Percentiles rank a stretch among this genome's conserved stretches.
Conservation (phyloP, 2,888 invertebrate species). For the Chrysolina americana region DNA sequence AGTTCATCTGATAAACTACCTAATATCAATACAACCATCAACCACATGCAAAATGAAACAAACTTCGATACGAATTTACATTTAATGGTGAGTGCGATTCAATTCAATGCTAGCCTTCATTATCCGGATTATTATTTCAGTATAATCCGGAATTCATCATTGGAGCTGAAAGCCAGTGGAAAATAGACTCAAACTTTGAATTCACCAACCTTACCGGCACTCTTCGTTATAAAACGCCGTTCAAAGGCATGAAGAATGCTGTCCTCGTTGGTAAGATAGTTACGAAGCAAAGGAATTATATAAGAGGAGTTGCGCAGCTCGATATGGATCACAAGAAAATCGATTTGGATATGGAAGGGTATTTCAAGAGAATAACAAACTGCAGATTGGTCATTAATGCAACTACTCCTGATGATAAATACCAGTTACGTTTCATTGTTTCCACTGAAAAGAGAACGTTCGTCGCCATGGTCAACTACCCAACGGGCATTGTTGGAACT, state of each 20-base stretch:
- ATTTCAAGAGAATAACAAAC: constrained; percentile 77
- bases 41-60: constrained; percentile 72
- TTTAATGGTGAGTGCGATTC: constrained; percentile 68
- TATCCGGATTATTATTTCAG: constrained; percentile 66
- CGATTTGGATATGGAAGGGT: constrained; percentile 77
- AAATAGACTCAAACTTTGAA: constrained; percentile 71
- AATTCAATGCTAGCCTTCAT: neutral
- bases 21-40: constrained; percentile 72
- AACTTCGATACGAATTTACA: constrained; percentile 71
- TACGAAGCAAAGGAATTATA: constrained; percentile 75
- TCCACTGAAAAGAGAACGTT: constrained; percentile 80
- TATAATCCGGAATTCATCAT: constrained; percentile 79
- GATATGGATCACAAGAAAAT: constrained; percentile 81
- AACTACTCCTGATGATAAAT: constrained; percentile 81
- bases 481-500: constrained; percentile 78
- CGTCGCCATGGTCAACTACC: constrained; percentile 81
- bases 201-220: constrained; percentile 79
- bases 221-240: constrained; percentile 78
- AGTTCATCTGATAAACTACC: constrained; percentile 76
- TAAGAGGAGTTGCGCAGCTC: constrained; percentile 80
- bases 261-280: constrained; percentile 78
- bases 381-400: constrained; percentile 83
- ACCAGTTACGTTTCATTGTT: constrained; percentile 80
- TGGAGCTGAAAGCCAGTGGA: constrained; percentile 81
- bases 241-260: constrained; percentile 79